These are phyloP conservation scores for Odobenus rosmarus DNA, from an alignment of 2,113 vertebrate species.

Conservation along the genomic window DNA sequence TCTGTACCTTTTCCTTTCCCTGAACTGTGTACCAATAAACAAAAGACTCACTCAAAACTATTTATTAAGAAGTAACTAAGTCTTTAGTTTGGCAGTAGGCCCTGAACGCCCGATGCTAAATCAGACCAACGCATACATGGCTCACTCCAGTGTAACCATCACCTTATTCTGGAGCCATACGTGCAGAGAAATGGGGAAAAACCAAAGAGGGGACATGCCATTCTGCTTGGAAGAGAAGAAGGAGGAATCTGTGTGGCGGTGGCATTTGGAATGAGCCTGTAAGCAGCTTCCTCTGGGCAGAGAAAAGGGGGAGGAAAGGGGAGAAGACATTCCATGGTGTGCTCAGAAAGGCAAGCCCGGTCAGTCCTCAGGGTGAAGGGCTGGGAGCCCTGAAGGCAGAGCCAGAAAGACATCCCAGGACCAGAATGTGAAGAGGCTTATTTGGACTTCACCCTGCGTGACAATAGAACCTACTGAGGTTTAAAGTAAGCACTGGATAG, in stretches of 20 bases:
- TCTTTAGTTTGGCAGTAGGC: background rate
- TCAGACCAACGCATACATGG: rapidly evolving
- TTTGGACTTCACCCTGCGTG: background rate
- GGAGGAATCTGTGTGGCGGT: rapidly evolving
- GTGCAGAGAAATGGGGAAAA: background rate
- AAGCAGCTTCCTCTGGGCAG: background rate
- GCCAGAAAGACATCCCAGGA: background rate
- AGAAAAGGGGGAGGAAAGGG: background rate
- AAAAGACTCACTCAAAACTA: background rate
- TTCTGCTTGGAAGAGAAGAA: background rate
- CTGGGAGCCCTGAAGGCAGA: background rate
- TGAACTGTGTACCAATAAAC: background rate
- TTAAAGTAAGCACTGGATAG: background rate
- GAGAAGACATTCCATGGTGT: too few species aligned
- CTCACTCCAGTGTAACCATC: background rate
- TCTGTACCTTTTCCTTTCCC: background rate
- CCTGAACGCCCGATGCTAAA: background rate
- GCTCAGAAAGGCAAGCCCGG: background rate
- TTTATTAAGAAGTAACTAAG: background rate
- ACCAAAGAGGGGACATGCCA: background rate
- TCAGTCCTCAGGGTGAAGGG: background rate
- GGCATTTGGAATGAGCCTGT: background rate
- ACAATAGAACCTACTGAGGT: background rate
- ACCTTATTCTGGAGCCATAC: rapidly evolving
- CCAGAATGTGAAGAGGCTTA: too few species aligned